Evolutionary conservation across 2,113 vertebrate species (phyloP).

Genomic region (Oxyura jamaicensis): DNA sequence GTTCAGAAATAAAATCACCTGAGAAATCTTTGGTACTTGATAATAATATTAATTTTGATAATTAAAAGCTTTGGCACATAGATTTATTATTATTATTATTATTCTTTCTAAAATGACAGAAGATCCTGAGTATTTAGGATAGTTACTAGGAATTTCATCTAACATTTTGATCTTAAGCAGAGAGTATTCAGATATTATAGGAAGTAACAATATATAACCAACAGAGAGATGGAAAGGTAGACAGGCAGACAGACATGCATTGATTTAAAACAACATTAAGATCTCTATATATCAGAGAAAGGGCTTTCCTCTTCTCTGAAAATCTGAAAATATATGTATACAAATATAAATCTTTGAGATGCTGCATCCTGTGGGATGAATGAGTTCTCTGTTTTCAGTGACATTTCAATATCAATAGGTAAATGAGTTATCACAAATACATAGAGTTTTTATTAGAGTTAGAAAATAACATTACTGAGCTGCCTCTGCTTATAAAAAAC

Average conservation of each 20-base stretch:
- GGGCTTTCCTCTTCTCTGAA: not conserved
- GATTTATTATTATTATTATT: not conserved
- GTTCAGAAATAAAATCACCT: not conserved
- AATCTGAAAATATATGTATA: not conserved
- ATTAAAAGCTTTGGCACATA: accelerated
- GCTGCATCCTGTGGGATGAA: not conserved
- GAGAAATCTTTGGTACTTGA: not conserved
- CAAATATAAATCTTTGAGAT: not conserved
- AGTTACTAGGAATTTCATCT: not conserved
- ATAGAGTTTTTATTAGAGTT: not conserved
- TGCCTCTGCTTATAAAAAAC: not conserved
- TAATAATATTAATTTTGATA: no score
- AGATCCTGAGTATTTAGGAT: not conserved
- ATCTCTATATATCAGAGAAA: not conserved
- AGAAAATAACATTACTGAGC: not conserved
- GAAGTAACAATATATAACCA: not conserved
- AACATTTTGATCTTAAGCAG: not conserved
- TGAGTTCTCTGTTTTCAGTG: not conserved
- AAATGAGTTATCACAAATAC: not conserved
- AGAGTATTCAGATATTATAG: not conserved
- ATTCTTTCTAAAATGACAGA: not conserved
- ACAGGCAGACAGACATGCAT: not conserved
- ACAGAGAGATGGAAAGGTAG: not conserved
- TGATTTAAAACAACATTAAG: not conserved
- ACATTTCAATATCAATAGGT: not conserved